phyloP scores from a whole-genome alignment of 2,113 vertebrate genomes.

The Archilochus colubris region DNA sequence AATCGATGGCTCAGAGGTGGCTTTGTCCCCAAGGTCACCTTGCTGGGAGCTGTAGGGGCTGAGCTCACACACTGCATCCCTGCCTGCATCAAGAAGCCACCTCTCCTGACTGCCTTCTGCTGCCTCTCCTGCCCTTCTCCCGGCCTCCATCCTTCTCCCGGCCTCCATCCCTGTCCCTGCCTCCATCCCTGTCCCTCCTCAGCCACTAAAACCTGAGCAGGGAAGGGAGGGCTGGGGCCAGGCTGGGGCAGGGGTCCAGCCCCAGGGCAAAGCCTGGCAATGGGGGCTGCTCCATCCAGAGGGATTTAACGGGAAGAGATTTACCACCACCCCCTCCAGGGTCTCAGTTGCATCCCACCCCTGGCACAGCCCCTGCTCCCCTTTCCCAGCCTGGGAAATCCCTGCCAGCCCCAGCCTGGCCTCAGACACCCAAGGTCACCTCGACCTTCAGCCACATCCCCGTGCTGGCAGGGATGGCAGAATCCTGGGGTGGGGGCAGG shows the following conservation, averaged over 20 bases:
- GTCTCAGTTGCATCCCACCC: fast-evolving
- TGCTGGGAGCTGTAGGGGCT: background rate
- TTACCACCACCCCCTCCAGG: background rate
- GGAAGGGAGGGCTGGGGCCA: background rate
- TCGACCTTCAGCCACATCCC: background rate
- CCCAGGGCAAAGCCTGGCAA: fast-evolving
- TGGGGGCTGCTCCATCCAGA: background rate
- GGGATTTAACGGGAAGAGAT: background rate
- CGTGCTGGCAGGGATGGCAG: fast-evolving
- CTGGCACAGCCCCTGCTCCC: fast-evolving
- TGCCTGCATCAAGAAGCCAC: background rate
- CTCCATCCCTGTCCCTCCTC: background rate
- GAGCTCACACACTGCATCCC: background rate
- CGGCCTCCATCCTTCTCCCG: too few relatives aligned
- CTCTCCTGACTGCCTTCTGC: background rate
- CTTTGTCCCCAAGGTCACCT: background rate
- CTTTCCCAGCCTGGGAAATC: background rate
- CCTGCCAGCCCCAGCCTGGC: fast-evolving
- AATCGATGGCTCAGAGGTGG: background rate
- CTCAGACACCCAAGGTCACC: background rate
- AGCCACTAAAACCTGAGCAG: fast-evolving
- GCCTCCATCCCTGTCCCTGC: too few relatives aligned
- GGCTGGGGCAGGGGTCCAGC: background rate
- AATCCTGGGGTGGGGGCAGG: background rate
- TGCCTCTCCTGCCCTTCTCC: too few relatives aligned